Percentiles rank a stretch among this genome's conserved stretches.
Evolutionary conservation across 2,113 vertebrate species (phyloP).

Genomic region (Falcunculus frontatus): DNA sequence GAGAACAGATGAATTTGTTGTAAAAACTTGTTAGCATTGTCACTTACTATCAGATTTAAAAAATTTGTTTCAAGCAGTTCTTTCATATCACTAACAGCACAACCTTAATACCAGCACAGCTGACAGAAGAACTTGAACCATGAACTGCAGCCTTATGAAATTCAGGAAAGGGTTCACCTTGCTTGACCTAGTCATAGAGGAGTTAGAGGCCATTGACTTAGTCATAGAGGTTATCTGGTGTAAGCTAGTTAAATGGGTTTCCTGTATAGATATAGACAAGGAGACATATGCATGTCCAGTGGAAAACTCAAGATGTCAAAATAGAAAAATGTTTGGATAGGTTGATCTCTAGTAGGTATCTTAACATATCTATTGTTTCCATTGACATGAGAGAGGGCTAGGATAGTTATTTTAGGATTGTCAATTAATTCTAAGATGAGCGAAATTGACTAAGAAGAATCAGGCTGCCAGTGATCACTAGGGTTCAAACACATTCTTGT

Average conservation of each 20-base stretch:
- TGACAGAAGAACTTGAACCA: neutral
- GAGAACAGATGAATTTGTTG: neutral
- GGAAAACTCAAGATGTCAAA: neutral
- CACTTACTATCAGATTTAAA: neutral
- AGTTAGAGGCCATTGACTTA: neutral
- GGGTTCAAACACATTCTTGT: neutral
- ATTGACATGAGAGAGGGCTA: neutral
- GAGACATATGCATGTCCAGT: neutral
- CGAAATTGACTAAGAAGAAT: neutral
- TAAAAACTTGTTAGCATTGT: neutral
- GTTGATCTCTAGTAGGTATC: neutral
- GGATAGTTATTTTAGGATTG: neutral
- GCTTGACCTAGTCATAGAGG: neutral
- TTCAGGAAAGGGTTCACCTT: neutral
- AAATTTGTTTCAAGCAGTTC: neutral
- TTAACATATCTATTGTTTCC: neutral
- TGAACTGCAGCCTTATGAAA: neutral
- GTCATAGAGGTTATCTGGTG: neutral
- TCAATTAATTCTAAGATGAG: neutral
- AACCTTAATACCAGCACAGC: neutral
- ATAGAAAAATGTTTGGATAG: neutral
- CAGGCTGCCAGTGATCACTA: neutral
- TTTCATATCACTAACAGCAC: neutral
- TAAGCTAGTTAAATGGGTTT: neutral
- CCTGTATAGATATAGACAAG: neutral